These are phyloP conservation scores for Drusus annulatus DNA, from an alignment of 1,140 invertebrate species.

Conservation along the genomic window DNA sequence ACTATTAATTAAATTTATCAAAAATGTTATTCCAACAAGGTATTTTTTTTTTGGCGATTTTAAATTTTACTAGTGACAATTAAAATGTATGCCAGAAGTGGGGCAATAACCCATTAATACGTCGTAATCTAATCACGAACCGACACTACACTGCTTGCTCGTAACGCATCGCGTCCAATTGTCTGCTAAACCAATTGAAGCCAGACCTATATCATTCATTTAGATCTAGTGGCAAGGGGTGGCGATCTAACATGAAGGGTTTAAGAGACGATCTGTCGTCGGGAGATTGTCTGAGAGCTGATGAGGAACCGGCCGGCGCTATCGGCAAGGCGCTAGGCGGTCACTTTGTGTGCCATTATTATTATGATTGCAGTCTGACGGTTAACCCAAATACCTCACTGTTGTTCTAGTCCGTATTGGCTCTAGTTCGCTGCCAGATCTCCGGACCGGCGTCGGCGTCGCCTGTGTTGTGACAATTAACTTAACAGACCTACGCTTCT, in stretches of 20 bases:
- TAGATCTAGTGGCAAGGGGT: conserved; percentile 3
- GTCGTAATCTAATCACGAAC: conserved; percentile 14
- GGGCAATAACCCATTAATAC: not conserved
- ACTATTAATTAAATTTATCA: no score
- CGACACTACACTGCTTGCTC: not conserved
- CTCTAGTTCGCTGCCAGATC: no score
- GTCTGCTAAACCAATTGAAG: conserved; percentile 23
- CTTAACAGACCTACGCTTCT: no score
- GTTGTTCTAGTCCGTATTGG: not conserved
- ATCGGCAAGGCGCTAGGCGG: not conserved
- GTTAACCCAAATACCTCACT: conserved; percentile 26
- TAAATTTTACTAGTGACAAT: no score
- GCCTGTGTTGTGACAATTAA: not conserved
- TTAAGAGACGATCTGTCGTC: not conserved
- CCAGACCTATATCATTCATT: not conserved
- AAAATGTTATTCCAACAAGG: no score
- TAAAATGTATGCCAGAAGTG: not conserved
- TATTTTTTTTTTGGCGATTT: no score
- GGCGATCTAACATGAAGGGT: not conserved
- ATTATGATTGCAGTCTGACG: not conserved
- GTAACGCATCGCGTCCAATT: conserved; percentile 5
- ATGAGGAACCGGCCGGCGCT: no score
- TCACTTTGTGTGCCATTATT: not conserved
- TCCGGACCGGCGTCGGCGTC: not conserved
- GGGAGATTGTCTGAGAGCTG: not conserved